A percentile compares a stretch with the other conserved stretches of the same genome.
Conservation (phyloP, 2,113 vertebrate species). For the Phaethon lepturus region DNA sequence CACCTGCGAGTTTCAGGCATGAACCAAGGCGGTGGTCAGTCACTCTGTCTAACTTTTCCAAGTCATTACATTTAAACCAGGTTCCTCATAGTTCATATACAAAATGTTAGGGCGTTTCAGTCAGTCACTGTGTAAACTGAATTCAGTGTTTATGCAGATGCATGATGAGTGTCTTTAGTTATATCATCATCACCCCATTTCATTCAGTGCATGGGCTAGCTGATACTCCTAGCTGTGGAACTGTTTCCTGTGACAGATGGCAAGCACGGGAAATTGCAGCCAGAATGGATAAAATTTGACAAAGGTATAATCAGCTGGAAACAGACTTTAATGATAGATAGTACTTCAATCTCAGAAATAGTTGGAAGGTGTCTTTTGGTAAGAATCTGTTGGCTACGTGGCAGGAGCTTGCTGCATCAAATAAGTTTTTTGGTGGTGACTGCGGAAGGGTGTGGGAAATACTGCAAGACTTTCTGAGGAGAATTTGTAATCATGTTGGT, state of each 20-base stretch:
- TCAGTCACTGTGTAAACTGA: neutral
- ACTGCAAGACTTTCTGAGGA: neutral
- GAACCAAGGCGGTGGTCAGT: neutral
- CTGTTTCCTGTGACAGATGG: neutral
- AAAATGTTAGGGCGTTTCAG: neutral
- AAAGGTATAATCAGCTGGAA: neutral
- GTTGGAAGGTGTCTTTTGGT: neutral
- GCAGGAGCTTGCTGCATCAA: neutral
- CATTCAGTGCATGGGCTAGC: neutral
- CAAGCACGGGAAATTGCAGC: neutral
- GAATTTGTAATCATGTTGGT: neutral
- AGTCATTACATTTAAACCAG: neutral
- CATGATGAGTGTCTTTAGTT: neutral
- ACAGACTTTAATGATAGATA: neutral
- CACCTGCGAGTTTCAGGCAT: neutral
- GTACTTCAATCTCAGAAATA: neutral
- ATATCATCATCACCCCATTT: rapidly evolving
- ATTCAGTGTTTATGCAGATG: neutral
- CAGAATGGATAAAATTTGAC: neutral
- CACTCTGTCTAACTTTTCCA: neutral
- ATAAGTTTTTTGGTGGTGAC: neutral
- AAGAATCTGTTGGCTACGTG: neutral
- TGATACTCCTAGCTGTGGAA: neutral
- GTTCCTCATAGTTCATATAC: neutral
- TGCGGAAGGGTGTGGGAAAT: neutral